These are phyloP conservation scores for Ornithorhynchus anatinus DNA, from an alignment of 2,113 vertebrate species.

Conservation along the genomic window DNA sequence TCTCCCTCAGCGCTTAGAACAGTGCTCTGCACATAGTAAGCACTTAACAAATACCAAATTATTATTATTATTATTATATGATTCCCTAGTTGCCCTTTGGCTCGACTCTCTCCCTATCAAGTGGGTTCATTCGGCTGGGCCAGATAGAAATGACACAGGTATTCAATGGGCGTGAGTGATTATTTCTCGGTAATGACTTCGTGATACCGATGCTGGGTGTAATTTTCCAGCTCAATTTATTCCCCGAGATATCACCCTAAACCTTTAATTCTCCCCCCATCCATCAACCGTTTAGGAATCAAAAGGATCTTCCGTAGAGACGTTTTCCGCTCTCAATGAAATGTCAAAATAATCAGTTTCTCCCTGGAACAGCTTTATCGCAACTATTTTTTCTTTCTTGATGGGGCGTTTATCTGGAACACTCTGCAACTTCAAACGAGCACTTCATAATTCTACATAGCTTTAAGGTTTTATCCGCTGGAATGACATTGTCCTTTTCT, in stretches of 20 bases:
- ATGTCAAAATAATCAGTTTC: neutral
- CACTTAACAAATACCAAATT: no score
- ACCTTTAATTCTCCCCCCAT: slow-evolving; percentile 32
- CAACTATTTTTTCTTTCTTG: slow-evolving; percentile 19
- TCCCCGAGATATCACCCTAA: slow-evolving; percentile 21
- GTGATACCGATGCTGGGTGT: no score
- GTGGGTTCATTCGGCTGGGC: no score
- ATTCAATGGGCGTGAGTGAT: no score
- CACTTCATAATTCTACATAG: slow-evolving; percentile 43
- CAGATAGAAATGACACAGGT: no score
- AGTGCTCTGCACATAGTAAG: no score
- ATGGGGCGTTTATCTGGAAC: slow-evolving; percentile 39
- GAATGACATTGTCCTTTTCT: slow-evolving; percentile 34
- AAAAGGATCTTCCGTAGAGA: neutral
- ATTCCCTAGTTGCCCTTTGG: no score
- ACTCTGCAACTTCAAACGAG: slow-evolving; percentile 51
- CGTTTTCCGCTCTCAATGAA: slow-evolving; percentile 23
- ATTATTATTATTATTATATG: no score
- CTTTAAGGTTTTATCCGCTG: slow-evolving; percentile 24
- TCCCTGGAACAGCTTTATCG: slow-evolving; percentile 14
- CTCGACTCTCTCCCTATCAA: no score
- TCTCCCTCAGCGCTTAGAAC: no score
- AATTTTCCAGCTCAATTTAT: slow-evolving; percentile 17
- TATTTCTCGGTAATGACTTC: no score
- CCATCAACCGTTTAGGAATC: slow-evolving; percentile 29